Evolutionary conservation across 92 coral and sea anemone genomes (phyloP), one percentile per base, ranked within the genome.

Genomic region (Scolanthus callimorphus): DNA sequence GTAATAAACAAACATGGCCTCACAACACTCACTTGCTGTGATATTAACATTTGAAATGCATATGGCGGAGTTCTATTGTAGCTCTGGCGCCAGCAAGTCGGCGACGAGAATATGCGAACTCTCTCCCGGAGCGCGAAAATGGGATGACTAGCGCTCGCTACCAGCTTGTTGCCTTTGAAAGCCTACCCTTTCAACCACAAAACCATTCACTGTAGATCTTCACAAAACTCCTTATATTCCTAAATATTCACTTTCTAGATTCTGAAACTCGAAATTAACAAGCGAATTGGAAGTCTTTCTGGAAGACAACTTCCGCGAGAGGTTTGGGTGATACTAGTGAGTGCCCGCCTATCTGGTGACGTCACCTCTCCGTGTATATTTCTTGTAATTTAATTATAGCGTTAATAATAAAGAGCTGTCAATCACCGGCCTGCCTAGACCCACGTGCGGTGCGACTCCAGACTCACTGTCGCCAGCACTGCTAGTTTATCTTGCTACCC

Each of bases 61-160:
- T 87, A 83, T 87, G 89, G 96, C 57, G 90, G 34, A 56, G 51
- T 30, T 27, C 68, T 77, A 88, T 84, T 88, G 96, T 91, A 62
- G 44, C 23, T 29, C 43, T 45, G 95, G 95, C 95, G 95, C 86
- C 95, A 67, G 69, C 29, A 23, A 67, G 95, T 65, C 95, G 73
- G 76, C 65, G 70, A 63, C 46, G 29, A 69, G 63, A 81, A 62
- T 51, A 48, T 58, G 23, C 70, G 66, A 31, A 60, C 51, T 45
- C 82, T 78, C 95, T 87, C 95, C 90, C 76, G 95, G 95, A 79
- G 95, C 51, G 95, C 56, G 38, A 52, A 86, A 82, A 87, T 74
- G 79, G 95, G 72, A 61, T 69, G 76, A 82, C 71, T 72, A 63
- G 61, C 72, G 55, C 68, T 74, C 11, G 28, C 3, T 22, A 55